Conservation (phyloP, 2,888 invertebrate genomes). For the Folsomia manolachei region DNA sequence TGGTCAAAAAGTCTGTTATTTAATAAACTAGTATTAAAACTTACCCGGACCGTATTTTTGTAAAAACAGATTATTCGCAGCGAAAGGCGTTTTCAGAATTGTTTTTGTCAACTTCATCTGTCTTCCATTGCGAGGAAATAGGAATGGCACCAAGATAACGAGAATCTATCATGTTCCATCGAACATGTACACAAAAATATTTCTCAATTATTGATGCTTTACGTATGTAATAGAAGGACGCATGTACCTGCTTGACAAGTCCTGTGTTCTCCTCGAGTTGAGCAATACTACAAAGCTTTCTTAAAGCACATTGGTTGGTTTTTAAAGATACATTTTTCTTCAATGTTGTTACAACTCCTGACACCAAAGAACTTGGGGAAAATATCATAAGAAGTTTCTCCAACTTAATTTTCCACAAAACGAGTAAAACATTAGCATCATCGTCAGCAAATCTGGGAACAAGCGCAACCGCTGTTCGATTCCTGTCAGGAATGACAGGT, state of each 20-base stretch:
- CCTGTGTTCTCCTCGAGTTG: background rate
- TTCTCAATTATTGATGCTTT: no score
- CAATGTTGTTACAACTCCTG: conserved; percentile 59
- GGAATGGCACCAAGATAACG: conserved; percentile 62
- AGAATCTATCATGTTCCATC: conserved; percentile 58
- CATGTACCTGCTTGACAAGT: no score
- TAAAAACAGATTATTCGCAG: conserved; percentile 55
- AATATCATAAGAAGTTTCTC: conserved; percentile 54
- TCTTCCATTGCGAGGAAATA: conserved; percentile 60
- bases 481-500: conserved; percentile 54
- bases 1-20: no score
- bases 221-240: no score
- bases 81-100: conserved; percentile 56
- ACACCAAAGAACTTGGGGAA: conserved; percentile 54
- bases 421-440: conserved; percentile 62
- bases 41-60: conserved; percentile 31
- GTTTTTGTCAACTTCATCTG: conserved; percentile 56
- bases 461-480: conserved; percentile 65
- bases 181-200: background rate
- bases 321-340: conserved; percentile 52
- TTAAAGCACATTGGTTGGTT: conserved; percentile 30
- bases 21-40: no score
- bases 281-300: conserved; percentile 35
- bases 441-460: conserved; percentile 68
- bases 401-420: conserved; percentile 55